Base-by-base conservation (phyloP, 1,140 invertebrate genomes). In the Anoplophora glabripennis region DNA sequence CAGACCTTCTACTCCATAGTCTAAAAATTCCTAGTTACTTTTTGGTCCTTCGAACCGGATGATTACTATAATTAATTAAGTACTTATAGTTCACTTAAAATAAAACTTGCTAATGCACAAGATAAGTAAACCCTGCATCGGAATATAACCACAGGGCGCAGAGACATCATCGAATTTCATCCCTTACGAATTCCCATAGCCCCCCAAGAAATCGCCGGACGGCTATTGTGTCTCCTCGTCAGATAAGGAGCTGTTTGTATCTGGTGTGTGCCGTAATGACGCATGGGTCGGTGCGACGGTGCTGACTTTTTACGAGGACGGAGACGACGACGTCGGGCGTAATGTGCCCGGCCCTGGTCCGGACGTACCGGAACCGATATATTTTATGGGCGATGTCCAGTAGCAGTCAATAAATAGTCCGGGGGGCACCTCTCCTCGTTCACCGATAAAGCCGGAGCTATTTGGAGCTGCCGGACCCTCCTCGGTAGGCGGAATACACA, bases 361-460 rank as follows among this genome's bases (percentile, higher is more conserved):
- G 68, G 68, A 67, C 57, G 61, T 57, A 55, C 66, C 59, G 56
- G 60, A 65, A 63, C 64, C 64, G 68, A 70, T 70, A 70, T 70
- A 70, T 70, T 68, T 70, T 70, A 70, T 70, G 64, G 68, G 42
- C 68, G 55, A 68, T 70, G 68, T 70, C 68, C 68, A 70, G 58
- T 67, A 62, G 68, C 68, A 70, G 68, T 70, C 66, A 70, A 70
- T 70, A 70, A 70, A 70, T 70, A 70, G 64, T 65, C 53, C 55
- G 37, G 58, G 54, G 47, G 42, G 38, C 57, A 59, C 60, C 64
- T 62, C 60, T 48, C 10, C 45, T 17, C 18, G 17, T 11, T 21
- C 47, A 15, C 35, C 33, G 10, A 46, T 56, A 17, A 45, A 47
- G 38, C n/a, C 38, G 38, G 15, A 4, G 38, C 38, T 7, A 41